These are phyloP conservation scores for Melanophora roralis DNA, from an alignment of 2,888 invertebrate species.

Conservation along the genomic window DNA sequence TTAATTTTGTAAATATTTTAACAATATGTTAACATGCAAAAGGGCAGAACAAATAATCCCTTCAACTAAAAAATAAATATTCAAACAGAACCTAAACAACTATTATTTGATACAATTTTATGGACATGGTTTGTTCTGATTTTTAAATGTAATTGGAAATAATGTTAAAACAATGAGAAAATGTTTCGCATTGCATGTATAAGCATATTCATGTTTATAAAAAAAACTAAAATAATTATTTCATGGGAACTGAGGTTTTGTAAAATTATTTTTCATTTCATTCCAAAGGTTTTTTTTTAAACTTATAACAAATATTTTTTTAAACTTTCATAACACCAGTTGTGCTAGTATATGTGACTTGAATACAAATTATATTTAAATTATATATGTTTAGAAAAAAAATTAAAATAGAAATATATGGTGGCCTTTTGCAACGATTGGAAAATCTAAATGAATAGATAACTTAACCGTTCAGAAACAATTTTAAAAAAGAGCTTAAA, in stretches of 20 bases:
- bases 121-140: neutral
- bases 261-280: neutral
- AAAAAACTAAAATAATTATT: constrained; percentile 26
- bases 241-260: constrained; percentile 1
- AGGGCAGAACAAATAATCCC: constrained; percentile 6
- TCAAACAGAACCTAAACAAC: constrained; percentile 8
- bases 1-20: constrained; percentile 27
- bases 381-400: too few species aligned
- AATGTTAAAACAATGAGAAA: neutral
- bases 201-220: neutral
- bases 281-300: neutral
- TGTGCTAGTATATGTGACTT: constrained; percentile 24
- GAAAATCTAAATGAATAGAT: too few species aligned
- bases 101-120: constrained; percentile 35
- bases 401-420: too few species aligned
- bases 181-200: constrained; percentile 16
- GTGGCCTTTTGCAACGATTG: too few species aligned
- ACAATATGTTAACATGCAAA: constrained; percentile 57
- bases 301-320: neutral
- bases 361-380: constrained; percentile 40
- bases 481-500: too few species aligned
- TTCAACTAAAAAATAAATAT: neutral
- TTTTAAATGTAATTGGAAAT: neutral
- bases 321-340: constrained; percentile 21
- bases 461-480: too few species aligned